These are phyloP conservation scores for Coregonus sp. DNA, from an alignment of 2,797 vertebrate species.

Conservation along the genomic window DNA sequence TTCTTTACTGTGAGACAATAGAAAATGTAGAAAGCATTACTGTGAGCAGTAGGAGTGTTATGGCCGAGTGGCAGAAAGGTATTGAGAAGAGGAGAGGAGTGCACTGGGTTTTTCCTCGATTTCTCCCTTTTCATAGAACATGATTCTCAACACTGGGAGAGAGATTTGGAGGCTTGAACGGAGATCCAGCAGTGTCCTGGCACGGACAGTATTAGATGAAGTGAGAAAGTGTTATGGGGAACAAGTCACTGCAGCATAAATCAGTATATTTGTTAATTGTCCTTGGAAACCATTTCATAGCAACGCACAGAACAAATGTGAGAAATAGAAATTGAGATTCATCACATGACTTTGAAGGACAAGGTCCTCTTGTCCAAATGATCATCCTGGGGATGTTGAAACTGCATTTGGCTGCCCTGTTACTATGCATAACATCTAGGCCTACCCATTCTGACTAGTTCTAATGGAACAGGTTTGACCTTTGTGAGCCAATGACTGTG, in stretches of 20 bases:
- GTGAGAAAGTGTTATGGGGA: constrained; percentile 51
- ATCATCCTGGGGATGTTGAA: constrained; percentile 47
- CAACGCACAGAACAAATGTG: constrained; percentile 9
- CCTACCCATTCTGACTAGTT: constrained; percentile 51
- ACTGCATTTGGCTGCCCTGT: constrained; percentile 65
- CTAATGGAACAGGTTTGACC: constrained; percentile 72
- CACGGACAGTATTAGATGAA: constrained; percentile 46
- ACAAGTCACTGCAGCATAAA: constrained; percentile 50
- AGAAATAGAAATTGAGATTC: no score
- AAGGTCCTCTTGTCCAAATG: constrained; percentile 20
- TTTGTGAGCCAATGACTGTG: constrained; percentile 70
- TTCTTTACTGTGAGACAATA: neutral
- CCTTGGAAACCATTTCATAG: constrained; percentile 44
- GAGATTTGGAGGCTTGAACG: constrained; percentile 63
- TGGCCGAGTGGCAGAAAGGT: constrained; percentile 85
- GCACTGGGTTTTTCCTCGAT: constrained; percentile 43
- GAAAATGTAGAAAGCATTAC: neutral
- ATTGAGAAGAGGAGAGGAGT: constrained; percentile 45
- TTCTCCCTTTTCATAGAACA: constrained; percentile 54
- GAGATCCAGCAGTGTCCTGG: constrained; percentile 55
- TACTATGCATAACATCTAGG: constrained; percentile 28
- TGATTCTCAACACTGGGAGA: constrained; percentile 43
- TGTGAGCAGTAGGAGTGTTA: neutral
- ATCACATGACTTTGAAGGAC: neutral
- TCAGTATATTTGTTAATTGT: constrained; percentile 57